Conservation (phyloP, 1,140 invertebrate species). For the Ceratoteleas bidentatus region DNA sequence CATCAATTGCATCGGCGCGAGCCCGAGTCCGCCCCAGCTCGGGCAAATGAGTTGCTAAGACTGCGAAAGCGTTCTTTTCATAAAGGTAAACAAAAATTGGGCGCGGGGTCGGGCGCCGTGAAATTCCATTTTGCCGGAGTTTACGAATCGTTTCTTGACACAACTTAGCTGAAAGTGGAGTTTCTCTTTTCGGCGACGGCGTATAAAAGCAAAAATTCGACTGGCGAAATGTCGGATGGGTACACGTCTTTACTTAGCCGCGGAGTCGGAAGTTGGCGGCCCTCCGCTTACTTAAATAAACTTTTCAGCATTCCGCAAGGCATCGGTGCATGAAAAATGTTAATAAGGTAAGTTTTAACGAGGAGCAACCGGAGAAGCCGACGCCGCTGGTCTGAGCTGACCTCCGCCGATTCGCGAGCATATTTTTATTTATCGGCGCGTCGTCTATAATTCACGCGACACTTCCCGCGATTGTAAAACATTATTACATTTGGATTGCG, state of each 20-base stretch:
- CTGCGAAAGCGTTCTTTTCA: conserved; percentile 42
- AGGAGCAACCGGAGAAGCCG: conserved; percentile 65
- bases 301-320: conserved; percentile 74
- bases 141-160: conserved; percentile 65
- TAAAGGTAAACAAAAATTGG: conserved; percentile 43
- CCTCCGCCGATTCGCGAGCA: conserved; percentile 45
- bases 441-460: conserved; percentile 28
- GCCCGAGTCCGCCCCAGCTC: background rate
- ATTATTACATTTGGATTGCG: conserved; percentile 25
- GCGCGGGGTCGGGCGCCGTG: conserved; percentile 16
- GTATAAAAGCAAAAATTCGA: conserved; percentile 64
- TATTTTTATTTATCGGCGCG: conserved; percentile 66
- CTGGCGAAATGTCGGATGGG: conserved; percentile 63
- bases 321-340: conserved; percentile 78
- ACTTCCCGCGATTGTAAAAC: conserved; percentile 23
- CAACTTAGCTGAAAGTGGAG: conserved; percentile 47
- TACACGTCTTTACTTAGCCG: conserved; percentile 56
- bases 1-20: conserved; percentile 26
- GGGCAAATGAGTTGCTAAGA: conserved; percentile 43
- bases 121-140: conserved; percentile 54
- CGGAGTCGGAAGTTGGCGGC: conserved; percentile 23
- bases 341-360: conserved; percentile 80
- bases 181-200: conserved; percentile 44
- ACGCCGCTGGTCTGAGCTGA: conserved; percentile 26
- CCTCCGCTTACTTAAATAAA: conserved; percentile 72